Percentiles rank a stretch among this genome's conserved stretches.
Evolutionary conservation across 2,113 vertebrate species (phyloP).

Genomic region (rabbit (Oryctolagus cuniculus)): mOryCun1.1 NC_091440.1:86853001-86853500

Average conservation of each 20-base stretch:
- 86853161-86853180: background rate
- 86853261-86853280: background rate
- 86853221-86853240: background rate
- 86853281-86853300: background rate
- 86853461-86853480: background rate
- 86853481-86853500: background rate
- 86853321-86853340: background rate
- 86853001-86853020: background rate
- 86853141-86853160: background rate
- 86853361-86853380: background rate
- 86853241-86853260: background rate
- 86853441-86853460: background rate
- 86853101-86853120: background rate
- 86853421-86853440: background rate
- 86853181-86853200: background rate
- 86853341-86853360: background rate
- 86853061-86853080: too few relatives aligned
- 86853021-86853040: background rate
- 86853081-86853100: too few relatives aligned
- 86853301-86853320: background rate
- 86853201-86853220: rapidly evolving
- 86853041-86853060: background rate
- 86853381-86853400: background rate
- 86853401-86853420: background rate
- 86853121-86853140: background rate